A percentile compares a stretch with the other conserved stretches of the same genome.
Evolutionary conservation across 2,888 invertebrate genomes (phyloP).

Genomic region (Heliconius hortense): DNA sequence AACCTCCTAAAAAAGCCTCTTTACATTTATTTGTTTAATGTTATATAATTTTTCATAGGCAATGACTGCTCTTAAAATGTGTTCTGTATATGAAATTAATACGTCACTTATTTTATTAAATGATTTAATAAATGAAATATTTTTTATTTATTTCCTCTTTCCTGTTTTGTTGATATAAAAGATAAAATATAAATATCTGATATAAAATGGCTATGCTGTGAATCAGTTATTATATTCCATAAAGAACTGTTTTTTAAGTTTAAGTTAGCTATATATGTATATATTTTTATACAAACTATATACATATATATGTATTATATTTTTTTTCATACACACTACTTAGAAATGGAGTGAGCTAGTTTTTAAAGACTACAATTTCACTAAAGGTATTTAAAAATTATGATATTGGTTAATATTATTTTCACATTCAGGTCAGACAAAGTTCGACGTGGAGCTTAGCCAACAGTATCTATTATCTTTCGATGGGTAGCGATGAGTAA

Average conservation of each 20-base stretch:
- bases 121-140: conserved; percentile 41
- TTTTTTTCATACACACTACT: too few species aligned
- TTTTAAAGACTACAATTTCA: neutral
- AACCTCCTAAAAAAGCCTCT: conserved; percentile 24
- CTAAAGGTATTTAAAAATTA: neutral
- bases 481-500: neutral
- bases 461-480: neutral
- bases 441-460: neutral
- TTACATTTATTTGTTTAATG: conserved; percentile 31
- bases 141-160: conserved; percentile 10
- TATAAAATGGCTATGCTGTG: neutral
- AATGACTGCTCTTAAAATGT: conserved; percentile 76
- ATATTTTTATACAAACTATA: too few species aligned
- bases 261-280: too few species aligned
- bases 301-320: too few species aligned
- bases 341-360: neutral
- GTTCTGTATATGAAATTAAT: conserved; percentile 76
- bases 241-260: neutral
- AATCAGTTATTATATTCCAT: neutral
- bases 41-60: conserved; percentile 48
- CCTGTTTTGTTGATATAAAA: neutral
- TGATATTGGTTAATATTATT: neutral
- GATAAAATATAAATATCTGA: neutral
- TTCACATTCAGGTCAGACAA: neutral
- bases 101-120: conserved; percentile 82